phyloP scores from a whole-genome alignment of 2,113 vertebrate species.

The Brachypodius melanocephalos region DNA sequence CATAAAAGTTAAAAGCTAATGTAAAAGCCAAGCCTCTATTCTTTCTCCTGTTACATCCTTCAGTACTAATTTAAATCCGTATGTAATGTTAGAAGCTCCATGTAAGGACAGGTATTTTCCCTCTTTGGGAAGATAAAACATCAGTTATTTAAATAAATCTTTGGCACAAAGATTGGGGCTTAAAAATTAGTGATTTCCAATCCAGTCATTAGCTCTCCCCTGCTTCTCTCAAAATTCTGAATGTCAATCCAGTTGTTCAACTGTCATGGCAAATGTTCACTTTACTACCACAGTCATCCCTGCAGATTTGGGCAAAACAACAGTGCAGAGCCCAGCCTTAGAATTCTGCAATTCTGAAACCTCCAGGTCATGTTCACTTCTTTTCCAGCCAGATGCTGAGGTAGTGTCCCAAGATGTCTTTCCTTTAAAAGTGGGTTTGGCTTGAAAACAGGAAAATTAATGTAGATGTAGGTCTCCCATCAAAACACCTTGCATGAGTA shows the following conservation, averaged over 20 bases:
- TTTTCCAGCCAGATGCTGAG: slow-evolving; percentile 56
- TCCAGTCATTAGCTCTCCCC: not conserved
- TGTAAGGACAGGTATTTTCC: not conserved
- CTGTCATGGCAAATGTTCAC: slow-evolving; percentile 23
- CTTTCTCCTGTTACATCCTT: not conserved
- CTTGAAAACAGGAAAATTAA: not conserved
- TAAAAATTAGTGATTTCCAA: not conserved
- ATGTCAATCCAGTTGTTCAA: not conserved
- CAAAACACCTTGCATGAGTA: not conserved
- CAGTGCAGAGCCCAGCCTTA: slow-evolving; percentile 43
- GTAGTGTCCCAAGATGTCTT: slow-evolving; percentile 45
- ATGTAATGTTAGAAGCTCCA: not conserved
- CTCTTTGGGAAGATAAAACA: not conserved
- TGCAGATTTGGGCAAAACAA: slow-evolving; percentile 49
- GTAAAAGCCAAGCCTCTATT: not conserved
- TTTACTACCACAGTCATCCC: slow-evolving; percentile 28
- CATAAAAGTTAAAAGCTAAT: not conserved
- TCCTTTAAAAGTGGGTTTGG: slow-evolving; percentile 10
- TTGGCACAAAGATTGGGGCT: not conserved
- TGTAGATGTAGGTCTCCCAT: not conserved
- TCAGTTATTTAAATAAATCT: not conserved
- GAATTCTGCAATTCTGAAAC: slow-evolving; percentile 51
- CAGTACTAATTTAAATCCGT: not conserved
- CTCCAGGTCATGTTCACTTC: slow-evolving; percentile 47
- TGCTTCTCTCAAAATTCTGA: not conserved